Base-by-base conservation (phyloP, 2,797 vertebrate genomes). In the Sebastes hubbsi region DNA sequence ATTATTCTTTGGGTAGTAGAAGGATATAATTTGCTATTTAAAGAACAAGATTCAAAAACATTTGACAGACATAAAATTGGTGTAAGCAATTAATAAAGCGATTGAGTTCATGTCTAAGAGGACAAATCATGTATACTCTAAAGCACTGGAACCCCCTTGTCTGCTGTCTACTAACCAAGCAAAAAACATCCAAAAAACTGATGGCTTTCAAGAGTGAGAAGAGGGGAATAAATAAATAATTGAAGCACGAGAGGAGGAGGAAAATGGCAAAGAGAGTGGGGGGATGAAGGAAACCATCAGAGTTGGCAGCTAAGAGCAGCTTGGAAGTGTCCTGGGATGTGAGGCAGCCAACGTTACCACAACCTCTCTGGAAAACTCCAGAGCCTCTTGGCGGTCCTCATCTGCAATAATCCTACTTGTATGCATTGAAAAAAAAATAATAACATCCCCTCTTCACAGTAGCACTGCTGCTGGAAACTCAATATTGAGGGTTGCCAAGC, bases 281-380 rank as follows among this genome's bases (percentile, higher is more conserved):
- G 27, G 16, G 72, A 59, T 67, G 80, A 75, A 70, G 75, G 76
- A 82, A 82, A 86, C 84, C 81, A 72, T 90, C 78, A 61, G 70
- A 76, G 62, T 73, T 92, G 89, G 92, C 91, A 81, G 89, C 82
- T 81, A 63, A 76, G 46, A 90, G 85, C 77, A 81, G 80, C 63
- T 79, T 87, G 78, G 77, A 90, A 87, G 89, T 83, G 65, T 89
- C 86, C 75, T 81, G 88, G 89, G 90, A 92, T 78, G 60, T 34
- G 70, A 84, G 64, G 79, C 74, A 81, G 89, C 82, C 90, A 91
- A 70, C 86, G 75, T 83, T 82, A 87, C 81, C 78, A 82, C 82
- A 89, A 79, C 75, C 87, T 84, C 89, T 77, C 59, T 79, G 84
- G 88, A 90, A 90, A 91, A 87, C 89, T 88, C 75, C 82, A 72